phyloP scores from a whole-genome alignment of 2,888 invertebrate genomes.

The Hirtodrosophila trivittata region DNA sequence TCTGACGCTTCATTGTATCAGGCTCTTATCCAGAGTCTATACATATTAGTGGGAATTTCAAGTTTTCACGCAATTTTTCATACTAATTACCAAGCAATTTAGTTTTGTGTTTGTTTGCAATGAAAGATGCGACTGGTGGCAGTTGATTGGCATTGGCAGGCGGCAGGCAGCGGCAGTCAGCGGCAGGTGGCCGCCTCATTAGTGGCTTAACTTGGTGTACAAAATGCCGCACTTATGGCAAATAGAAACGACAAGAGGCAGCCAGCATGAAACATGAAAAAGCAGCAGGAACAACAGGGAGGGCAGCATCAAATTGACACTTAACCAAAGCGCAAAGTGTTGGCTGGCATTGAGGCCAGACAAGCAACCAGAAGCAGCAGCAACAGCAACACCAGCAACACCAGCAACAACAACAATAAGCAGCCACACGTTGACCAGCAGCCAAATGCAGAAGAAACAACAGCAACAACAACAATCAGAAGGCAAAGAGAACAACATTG shows the following conservation, averaged over 20 bases:
- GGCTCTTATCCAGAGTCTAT: neutral
- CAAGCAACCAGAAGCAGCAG: slow-evolving; percentile 7
- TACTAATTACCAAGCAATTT: slow-evolving; percentile 79
- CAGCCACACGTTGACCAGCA: slow-evolving; percentile 69
- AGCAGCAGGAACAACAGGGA: slow-evolving; percentile 39
- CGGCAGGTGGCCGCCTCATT: slow-evolving; percentile 77
- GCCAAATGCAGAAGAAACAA: slow-evolving; percentile 36
- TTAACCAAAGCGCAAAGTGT: slow-evolving; percentile 64
- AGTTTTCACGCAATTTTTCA: slow-evolving; percentile 73
- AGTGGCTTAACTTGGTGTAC: slow-evolving; percentile 75
- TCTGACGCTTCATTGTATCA: too few species aligned
- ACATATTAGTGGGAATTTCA: slow-evolving; percentile 40
- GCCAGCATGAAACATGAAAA: slow-evolving; percentile 66
- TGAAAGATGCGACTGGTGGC: slow-evolving; percentile 41
- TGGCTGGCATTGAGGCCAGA: slow-evolving; percentile 12
- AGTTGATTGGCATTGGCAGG: slow-evolving; percentile 72
- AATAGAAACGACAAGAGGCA: slow-evolving; percentile 45
- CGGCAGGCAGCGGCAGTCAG: slow-evolving; percentile 72
- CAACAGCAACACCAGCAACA: slow-evolving; percentile 3
- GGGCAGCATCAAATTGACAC: slow-evolving; percentile 75
- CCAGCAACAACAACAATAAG: slow-evolving; percentile 49
- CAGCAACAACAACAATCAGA: slow-evolving; percentile 39
- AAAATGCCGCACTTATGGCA: slow-evolving; percentile 77
- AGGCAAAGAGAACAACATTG: slow-evolving; percentile 37
- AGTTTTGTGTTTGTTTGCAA: slow-evolving; percentile 73